Percentiles rank a stretch among this genome's conserved stretches.
These are phyloP conservation scores for Drosophila azteca DNA, from an alignment of 1,140 invertebrate genomes.

Conservation along the genomic window DNA sequence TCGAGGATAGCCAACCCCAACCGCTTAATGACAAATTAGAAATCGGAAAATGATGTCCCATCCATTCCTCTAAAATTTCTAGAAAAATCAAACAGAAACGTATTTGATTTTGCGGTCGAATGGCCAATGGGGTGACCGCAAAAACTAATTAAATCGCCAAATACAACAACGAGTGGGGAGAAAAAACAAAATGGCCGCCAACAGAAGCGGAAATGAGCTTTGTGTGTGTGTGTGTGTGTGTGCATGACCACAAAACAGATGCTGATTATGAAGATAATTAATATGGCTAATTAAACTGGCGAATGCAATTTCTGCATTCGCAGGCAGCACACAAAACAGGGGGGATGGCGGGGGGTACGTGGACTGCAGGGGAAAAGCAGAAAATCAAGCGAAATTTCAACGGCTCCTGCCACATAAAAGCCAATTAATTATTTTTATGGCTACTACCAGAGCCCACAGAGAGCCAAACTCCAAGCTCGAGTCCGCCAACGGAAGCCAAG, in stretches of 20 bases:
- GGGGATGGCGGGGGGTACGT: not conserved
- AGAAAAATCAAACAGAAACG: not conserved
- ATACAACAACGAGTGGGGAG: not conserved
- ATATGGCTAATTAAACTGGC: constrained; percentile 72
- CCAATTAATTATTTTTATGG: constrained; percentile 81
- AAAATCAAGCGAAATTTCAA: constrained; percentile 68
- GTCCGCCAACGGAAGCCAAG: constrained; percentile 69
- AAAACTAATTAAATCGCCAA: constrained; percentile 61
- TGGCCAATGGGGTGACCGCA: constrained; percentile 44
- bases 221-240: constrained; percentile 24
- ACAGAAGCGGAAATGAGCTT: constrained; percentile 66
- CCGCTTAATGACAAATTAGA: not conserved
- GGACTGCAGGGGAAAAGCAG: not conserved
- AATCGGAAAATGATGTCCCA: not conserved
- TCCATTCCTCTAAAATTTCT: too few relatives aligned
- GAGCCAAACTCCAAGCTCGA: not conserved
- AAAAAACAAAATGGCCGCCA: constrained; percentile 59
- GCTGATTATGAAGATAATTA: constrained; percentile 66
- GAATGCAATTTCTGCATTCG: constrained; percentile 58
- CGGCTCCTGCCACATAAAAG: constrained; percentile 80
- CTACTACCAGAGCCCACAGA: constrained; percentile 54
- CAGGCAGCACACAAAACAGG: constrained; percentile 1
- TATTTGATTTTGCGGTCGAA: constrained; percentile 37
- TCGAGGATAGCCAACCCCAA: too few relatives aligned
- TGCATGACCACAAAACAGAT: constrained; percentile 64